Evolutionary conservation across 2,797 vertebrate species (phyloP), one percentile per base, ranked within the genome.

Genomic region (Argentina silus): DNA sequence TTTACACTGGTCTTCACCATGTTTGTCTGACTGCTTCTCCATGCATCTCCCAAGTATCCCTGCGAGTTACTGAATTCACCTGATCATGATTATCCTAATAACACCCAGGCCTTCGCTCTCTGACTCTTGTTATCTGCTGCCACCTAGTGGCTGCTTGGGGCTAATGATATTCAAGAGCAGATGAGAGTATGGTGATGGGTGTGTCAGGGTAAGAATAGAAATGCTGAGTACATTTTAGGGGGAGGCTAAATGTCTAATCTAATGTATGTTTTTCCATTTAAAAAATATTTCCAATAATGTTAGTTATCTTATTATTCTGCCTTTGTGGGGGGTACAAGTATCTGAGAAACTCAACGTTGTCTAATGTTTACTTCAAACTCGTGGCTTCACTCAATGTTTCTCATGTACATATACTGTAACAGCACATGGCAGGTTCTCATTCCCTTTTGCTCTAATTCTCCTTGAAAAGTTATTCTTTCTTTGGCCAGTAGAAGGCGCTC

Each of bases 401-500:
- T 36, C 27, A 36, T 4, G 27, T 36, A 36, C 17, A 11, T 44
- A 0, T 65, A 15, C 59, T 61, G 6, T 61, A 61, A 42, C 12
- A 61, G 59, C 9, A 61, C 59, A 60, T 15, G 12, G 23, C 27
- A 82, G 77, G 81, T 83, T 72, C 72, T 59, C 78, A 88, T 90
- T 87, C 73, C 85, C 77, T 63, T 78, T 21, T 21, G 7, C 51
- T 4, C 27, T 2, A 36, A 36, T 36, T 60, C 9, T 5, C 21
- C 77, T 75, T 76, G 71, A 70, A 73, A 74, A 76, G 65, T 79
- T 64, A 43, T 83, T 66, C 17, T 77, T 53, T 0, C 1, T 73
- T 73, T 81, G 27, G 14, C 91, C 93, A 85, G 84, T 50, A 82
- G 92, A 91, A 85, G 92, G 88, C 89, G 83, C 89, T 91, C 85